Conservation (phyloP, 2,888 invertebrate species). For the Smittia sp. region DNA sequence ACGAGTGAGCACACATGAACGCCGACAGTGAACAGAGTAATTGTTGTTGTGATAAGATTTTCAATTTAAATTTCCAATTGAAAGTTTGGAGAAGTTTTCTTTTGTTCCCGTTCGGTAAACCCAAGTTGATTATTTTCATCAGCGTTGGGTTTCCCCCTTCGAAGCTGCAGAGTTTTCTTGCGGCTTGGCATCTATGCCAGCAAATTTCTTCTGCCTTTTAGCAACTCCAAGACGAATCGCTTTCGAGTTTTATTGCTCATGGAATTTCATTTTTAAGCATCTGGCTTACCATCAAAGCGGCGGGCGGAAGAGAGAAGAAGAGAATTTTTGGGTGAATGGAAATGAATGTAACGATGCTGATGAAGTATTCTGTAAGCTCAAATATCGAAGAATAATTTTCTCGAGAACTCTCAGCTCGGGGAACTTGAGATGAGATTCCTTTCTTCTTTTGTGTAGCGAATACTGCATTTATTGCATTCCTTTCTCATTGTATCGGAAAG, state of each 20-base stretch:
- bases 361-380: too few relatives aligned
- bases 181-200: constrained; percentile 15
- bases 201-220: neutral
- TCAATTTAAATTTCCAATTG: constrained; percentile 10
- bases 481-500: neutral
- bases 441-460: neutral
- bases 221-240: constrained; percentile 4
- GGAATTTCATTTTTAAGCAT: constrained; percentile 34
- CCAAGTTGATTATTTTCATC: constrained; percentile 5
- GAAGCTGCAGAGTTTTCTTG: neutral
- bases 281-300: constrained; percentile 14
- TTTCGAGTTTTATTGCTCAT: constrained; percentile 22
- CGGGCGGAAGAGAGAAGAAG: too few relatives aligned
- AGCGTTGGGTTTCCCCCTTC: neutral
- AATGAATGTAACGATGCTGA: neutral
- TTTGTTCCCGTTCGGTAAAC: neutral
- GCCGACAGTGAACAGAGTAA: neutral
- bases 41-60: neutral
- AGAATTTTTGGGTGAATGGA: too few relatives aligned
- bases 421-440: too few relatives aligned
- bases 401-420: too few relatives aligned
- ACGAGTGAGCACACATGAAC: neutral
- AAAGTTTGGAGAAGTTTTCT: constrained; percentile 1
- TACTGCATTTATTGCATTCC: constrained; percentile 2
- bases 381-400: too few relatives aligned